phyloP scores from a whole-genome alignment of 2,113 vertebrate genomes.

The Dipodomys stephensi region DNA sequence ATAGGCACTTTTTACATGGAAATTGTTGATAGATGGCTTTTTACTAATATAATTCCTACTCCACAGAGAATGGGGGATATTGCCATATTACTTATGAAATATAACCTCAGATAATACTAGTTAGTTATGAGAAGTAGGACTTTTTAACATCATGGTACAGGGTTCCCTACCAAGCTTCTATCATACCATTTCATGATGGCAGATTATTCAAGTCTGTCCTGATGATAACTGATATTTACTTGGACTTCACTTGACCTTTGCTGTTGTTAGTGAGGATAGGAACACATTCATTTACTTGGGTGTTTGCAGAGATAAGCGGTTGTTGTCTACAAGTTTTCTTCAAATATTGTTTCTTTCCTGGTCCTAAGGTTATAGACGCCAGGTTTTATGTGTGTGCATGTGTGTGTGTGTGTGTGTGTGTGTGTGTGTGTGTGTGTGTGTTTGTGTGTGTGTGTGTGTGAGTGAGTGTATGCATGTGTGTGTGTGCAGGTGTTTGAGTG shows the following conservation, averaged over 20 bases:
- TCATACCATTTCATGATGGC: neutral
- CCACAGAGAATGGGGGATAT: neutral
- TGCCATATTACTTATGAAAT: neutral
- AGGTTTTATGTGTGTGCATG: neutral
- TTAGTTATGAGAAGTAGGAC: no score
- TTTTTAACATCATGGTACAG: neutral
- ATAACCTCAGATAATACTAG: neutral
- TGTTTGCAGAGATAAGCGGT: neutral
- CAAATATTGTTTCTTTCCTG: neutral
- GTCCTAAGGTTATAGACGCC: neutral
- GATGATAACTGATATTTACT: neutral
- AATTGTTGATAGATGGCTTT: neutral
- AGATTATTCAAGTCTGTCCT: no score
- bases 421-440: neutral
- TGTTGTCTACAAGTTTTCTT: neutral
- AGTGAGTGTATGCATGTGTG: neutral
- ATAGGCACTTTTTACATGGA: neutral
- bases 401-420: neutral
- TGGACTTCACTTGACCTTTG: neutral
- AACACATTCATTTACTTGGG: neutral
- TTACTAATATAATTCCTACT: rapidly evolving
- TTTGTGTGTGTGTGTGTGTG: neutral
- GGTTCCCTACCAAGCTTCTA: neutral
- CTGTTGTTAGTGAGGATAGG: neutral
- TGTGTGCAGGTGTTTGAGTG: neutral